Conservation (phyloP, 2,113 vertebrate genomes). For the Parus major region DNA sequence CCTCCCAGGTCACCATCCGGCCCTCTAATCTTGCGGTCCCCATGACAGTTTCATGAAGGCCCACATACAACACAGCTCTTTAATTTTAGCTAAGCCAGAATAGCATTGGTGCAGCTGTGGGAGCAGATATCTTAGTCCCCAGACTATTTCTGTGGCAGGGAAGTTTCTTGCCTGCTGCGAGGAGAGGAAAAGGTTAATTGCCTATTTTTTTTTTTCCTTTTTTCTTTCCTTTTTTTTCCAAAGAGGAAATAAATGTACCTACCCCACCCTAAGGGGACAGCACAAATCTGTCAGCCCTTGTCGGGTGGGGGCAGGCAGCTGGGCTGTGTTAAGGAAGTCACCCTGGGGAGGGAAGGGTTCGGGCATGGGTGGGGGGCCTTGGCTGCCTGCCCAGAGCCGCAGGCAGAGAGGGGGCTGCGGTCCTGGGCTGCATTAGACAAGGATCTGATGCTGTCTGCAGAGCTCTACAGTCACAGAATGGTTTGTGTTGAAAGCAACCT, state of each 20-base stretch:
- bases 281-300: constrained; percentile 49
- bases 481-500: neutral
- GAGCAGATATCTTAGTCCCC: neutral
- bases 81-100: constrained; percentile 36
- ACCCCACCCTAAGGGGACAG: constrained; percentile 36
- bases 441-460: neutral
- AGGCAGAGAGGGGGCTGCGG: neutral
- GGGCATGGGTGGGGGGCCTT: neutral
- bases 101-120: neutral
- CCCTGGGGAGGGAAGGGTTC: neutral
- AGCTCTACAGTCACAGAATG: neutral
- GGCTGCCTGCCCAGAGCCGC: neutral
- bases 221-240: rapidly evolving
- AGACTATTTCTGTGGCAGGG: neutral
- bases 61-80: neutral
- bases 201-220: rapidly evolving
- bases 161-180: neutral
- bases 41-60: neutral
- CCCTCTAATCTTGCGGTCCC: constrained; percentile 15
- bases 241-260: constrained; percentile 37
- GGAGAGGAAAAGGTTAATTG: constrained; percentile 4
- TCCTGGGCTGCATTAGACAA: neutral
- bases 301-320: constrained; percentile 22
- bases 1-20: neutral
- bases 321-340: constrained; percentile 38